Evolutionary conservation across 2,797 vertebrate genomes (phyloP), one percentile per base, ranked within the genome.

Genomic region (Malurus leucopterus): DNA sequence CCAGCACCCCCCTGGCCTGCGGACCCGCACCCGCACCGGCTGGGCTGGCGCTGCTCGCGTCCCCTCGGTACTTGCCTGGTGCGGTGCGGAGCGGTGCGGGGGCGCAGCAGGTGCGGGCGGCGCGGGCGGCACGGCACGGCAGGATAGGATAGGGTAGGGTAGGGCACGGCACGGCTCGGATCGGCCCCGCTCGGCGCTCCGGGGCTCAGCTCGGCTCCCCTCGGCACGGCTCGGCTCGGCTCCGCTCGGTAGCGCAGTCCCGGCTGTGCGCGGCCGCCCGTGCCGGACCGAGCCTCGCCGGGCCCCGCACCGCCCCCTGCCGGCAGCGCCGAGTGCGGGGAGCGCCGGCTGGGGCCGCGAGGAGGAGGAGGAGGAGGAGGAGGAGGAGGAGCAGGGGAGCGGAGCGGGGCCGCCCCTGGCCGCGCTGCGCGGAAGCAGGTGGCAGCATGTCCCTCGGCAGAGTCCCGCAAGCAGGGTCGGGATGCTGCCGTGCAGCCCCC

Each of bases 241-340:
- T 0, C 49, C 23, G 46, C 47, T 18, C 59, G 59, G 4, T 15
- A 70, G 30, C 63, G 34, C 34, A 46, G 68, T 36, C 26, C 24
- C 55, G 27, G 46, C 64, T 27, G 65, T 23, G 46, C 62, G 43
- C 54, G 47, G 73, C 81, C 75, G 32, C 55, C 80, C 27, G 59
- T 3, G 18, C 63, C 54, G 41, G 17, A 8, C 63, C 40, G 63
- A 8, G 6, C 63, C 43, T 53, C 4, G 16, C 69, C 49, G 34
- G 3, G 12, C 84, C 24, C 24, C 29, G 44, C 64, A 26, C 26
- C 70, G 86, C 89, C 86, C 65, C 24, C 92, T 91, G 51, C 50
- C 78, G 76, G 68, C 43, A n/a, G 32, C 23, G 8, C 27, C 13
- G 5, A 13, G 41, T 50, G 34, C 46, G 29, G 41, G 75, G 36